Percentiles rank a stretch among this genome's conserved stretches.
phyloP scores from a whole-genome alignment of 2,113 vertebrate species.

The Opisthocomus hoazin region DNA sequence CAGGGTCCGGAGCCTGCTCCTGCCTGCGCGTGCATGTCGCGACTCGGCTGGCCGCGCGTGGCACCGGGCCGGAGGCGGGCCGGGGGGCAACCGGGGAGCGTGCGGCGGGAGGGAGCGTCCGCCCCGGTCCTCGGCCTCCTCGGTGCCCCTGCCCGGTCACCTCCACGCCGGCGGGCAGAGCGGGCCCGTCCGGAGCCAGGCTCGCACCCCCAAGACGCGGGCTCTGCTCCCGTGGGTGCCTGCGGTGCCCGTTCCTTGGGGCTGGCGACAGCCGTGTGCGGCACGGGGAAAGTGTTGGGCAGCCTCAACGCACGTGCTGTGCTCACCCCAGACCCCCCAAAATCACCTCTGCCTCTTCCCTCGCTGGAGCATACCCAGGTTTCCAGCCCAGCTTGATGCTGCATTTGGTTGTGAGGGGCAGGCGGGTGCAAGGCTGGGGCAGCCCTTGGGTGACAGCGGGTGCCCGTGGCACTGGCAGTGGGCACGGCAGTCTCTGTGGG shows the following conservation, averaged over 20 bases:
- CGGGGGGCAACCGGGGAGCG: not conserved
- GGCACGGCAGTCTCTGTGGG: not conserved
- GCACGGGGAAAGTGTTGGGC: no score
- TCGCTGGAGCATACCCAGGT: not conserved
- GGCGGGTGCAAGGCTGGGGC: not conserved
- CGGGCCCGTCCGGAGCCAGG: not conserved
- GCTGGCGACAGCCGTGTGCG: not conserved
- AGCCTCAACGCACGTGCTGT: rapidly evolving
- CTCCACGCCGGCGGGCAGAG: not conserved
- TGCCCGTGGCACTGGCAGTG: not conserved
- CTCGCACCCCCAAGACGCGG: not conserved
- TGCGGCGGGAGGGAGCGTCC: not conserved
- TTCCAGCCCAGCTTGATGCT: not conserved
- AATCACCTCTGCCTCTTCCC: not conserved
- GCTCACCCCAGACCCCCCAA: not conserved
- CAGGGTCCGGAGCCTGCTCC: not conserved
- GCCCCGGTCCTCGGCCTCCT: not conserved
- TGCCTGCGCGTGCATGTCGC: not conserved
- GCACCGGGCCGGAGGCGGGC: not conserved
- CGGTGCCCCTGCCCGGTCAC: not conserved
- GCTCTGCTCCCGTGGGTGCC: not conserved
- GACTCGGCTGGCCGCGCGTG: not conserved
- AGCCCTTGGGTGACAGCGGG: not conserved
- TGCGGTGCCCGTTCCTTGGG: not conserved
- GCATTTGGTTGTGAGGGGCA: not conserved